Percentiles rank a stretch among this genome's conserved stretches.
phyloP scores from a whole-genome alignment of 2,797 vertebrate species.

The Phalanger gymnotis region DNA sequence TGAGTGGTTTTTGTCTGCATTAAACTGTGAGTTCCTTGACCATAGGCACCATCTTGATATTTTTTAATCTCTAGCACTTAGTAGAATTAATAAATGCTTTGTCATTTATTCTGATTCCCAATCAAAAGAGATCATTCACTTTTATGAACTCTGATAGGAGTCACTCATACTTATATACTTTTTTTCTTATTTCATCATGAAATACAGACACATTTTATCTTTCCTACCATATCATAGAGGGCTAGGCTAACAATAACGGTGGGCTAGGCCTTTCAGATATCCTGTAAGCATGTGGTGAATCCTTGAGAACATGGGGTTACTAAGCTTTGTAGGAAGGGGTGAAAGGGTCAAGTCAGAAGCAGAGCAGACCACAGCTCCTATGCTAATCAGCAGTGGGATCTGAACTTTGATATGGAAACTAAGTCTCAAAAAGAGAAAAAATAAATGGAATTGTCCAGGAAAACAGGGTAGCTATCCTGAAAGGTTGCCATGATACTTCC shows the following conservation, averaged over 20 bases:
- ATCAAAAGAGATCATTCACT: neutral
- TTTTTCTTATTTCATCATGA: neutral
- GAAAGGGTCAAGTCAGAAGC: neutral
- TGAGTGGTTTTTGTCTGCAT: neutral
- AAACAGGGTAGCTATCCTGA: neutral
- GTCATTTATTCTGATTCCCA: neutral
- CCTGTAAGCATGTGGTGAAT: neutral
- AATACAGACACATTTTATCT: neutral
- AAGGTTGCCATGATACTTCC: neutral
- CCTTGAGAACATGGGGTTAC: neutral
- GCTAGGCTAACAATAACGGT: neutral
- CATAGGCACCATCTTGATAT: neutral
- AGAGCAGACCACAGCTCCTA: neutral
- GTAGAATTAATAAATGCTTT: neutral
- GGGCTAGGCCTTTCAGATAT: neutral
- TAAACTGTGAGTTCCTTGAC: neutral
- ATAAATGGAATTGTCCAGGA: neutral
- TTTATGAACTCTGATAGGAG: neutral
- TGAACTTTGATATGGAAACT: neutral
- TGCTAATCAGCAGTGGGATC: neutral
- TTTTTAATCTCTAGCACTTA: neutral
- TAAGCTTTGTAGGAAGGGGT: neutral
- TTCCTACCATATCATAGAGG: neutral
- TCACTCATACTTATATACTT: neutral
- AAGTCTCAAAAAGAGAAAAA: neutral